Evolutionary conservation across 2,113 vertebrate genomes (phyloP).

Genomic region (Xiphophorus hellerii): DNA sequence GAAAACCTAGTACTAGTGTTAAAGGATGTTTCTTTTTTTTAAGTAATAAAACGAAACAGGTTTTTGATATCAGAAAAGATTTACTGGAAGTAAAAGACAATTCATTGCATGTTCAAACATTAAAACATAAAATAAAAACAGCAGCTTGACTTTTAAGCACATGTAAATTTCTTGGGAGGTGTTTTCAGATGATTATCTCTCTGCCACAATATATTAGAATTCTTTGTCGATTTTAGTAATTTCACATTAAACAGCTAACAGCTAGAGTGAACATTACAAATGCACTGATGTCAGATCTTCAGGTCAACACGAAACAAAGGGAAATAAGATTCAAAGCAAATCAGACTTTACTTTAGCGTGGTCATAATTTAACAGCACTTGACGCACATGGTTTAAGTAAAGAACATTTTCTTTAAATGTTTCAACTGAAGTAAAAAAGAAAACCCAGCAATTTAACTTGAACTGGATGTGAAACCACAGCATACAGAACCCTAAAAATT

Average conservation of each 20-base stretch:
- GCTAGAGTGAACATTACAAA: not conserved
- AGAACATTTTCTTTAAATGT: not conserved
- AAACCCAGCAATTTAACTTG: not conserved
- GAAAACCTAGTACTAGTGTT: no score
- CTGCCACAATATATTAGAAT: constrained; percentile 23
- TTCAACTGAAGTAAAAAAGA: not conserved
- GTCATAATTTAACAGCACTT: not conserved
- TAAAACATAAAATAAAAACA: not conserved
- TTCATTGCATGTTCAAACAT: not conserved
- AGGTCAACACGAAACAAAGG: not conserved
- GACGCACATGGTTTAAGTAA: not conserved
- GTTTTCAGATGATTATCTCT: not conserved
- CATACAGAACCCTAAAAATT: no score
- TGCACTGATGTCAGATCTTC: constrained; percentile 1
- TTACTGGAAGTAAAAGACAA: not conserved
- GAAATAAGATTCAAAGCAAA: not conserved
- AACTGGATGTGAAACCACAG: not conserved
- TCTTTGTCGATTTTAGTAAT: not conserved
- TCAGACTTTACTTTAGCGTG: not conserved
- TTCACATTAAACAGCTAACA: constrained; percentile 3
- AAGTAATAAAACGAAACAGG: no score
- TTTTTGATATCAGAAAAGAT: not conserved
- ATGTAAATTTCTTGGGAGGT: no score
- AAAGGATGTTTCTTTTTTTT: no score
- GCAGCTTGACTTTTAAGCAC: not conserved